phyloP scores from a whole-genome alignment of 2,797 vertebrate genomes.

The Cyclopterus lumpus region DNA sequence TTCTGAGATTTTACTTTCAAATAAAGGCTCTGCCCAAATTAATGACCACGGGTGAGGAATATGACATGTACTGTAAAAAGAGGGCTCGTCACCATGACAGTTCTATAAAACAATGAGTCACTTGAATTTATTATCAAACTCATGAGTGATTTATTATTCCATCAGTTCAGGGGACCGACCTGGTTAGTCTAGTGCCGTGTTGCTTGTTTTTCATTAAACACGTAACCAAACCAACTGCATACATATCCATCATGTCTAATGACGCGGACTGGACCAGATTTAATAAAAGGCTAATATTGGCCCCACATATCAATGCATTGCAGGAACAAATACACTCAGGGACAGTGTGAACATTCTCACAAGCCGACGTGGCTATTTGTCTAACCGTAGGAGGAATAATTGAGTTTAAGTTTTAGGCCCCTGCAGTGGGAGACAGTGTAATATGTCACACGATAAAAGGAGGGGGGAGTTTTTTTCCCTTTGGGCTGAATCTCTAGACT shows the following conservation, averaged over 20 bases:
- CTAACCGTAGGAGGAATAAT: constrained; percentile 74
- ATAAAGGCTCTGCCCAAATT: not conserved
- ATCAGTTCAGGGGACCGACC: constrained; percentile 3
- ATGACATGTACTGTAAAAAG: not conserved
- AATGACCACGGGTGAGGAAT: not conserved
- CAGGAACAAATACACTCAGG: constrained; percentile 27
- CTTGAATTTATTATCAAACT: not conserved
- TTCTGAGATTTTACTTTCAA: too few species aligned
- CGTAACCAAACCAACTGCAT: constrained; percentile 18
- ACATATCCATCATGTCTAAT: constrained; percentile 41
- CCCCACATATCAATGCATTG: constrained; percentile 34
- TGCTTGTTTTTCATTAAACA: constrained; percentile 37
- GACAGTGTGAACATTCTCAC: constrained; percentile 48
- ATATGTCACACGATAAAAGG: constrained; percentile 78
- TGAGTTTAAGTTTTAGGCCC: constrained; percentile 74
- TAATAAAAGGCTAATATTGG: constrained; percentile 58
- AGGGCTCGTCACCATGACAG: not conserved
- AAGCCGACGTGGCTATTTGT: constrained; percentile 49
- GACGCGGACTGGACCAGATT: constrained; percentile 41
- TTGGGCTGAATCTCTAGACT: constrained; percentile 71
- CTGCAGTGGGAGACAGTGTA: constrained; percentile 71
- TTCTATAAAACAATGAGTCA: not conserved
- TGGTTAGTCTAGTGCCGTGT: not conserved
- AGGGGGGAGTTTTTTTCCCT: constrained; percentile 56
- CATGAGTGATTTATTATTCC: not conserved